Evolutionary conservation across 2,888 invertebrate genomes (phyloP), one percentile per base, ranked within the genome.

Genomic region (Cheilosia pagana): DNA sequence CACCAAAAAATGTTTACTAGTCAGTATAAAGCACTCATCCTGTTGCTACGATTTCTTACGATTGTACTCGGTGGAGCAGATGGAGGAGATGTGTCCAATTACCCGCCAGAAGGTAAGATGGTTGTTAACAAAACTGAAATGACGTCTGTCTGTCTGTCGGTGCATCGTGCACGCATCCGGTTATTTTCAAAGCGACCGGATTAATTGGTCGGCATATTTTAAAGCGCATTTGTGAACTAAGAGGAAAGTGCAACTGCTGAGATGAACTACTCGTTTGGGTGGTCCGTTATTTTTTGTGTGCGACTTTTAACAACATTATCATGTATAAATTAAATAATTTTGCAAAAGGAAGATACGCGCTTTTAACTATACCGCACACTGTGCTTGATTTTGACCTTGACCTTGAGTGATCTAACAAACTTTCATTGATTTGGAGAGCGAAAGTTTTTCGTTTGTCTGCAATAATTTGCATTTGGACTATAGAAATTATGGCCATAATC

Each of bases 61-160:
- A 53, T 83, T 39, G 63, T 70, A 39, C 57, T 74, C 63, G 57
- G 35, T 48, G 52, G 50, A 63, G 57, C 68, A 53, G 55, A 68
- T 25, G 79, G 74, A 23, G 70, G 35, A 5, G 79, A 79, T 52
- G 65, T 70, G 8, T 62, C 50, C 21, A 68, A 62, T 25, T 53
- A 41, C 21, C 41, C 50, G 28, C 48, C 60, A 14, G 79, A 83
- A 70, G 83, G 83, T 83, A 70, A 63, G 50, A 60, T 41, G 3
- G n/a, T 41, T 31, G 12, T 39, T 21, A 25, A 16, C 31, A 53
- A 16, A 16, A 10, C 16, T 23, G 59, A 41, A 59, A 43, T 59
- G 59, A 25, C 39, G 41, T 25, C 41, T 39, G 21, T 43, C n/a
- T 59, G 59, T 43, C 12, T 25, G 41, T 43, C 23, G 41, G 23